Percentiles rank a stretch among this genome's conserved stretches.
phyloP scores from a whole-genome alignment of 2,888 invertebrate genomes.

The Conops quadrifasciatus region DNA sequence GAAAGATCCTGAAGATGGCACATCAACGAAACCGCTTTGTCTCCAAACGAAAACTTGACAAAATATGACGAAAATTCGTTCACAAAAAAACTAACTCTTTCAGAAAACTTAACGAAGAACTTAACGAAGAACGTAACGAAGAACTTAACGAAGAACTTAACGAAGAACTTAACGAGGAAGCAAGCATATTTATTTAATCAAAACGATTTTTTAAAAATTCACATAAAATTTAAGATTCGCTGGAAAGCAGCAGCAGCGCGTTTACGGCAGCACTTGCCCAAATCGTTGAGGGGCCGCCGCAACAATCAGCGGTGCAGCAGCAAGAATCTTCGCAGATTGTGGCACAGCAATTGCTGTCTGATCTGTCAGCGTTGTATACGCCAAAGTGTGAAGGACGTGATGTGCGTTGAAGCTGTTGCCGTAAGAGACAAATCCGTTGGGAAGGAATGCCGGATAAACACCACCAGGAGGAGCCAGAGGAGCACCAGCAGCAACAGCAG shows the following conservation, averaged over 20 bases:
- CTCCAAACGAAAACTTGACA: no score
- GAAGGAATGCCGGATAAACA: slow-evolving; percentile 49
- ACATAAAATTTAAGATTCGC: neutral
- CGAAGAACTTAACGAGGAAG: no score
- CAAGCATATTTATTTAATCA: no score
- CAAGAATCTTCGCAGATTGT: neutral
- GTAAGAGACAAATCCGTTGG: slow-evolving; percentile 67
- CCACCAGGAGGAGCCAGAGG: slow-evolving; percentile 61
- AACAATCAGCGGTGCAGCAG: slow-evolving; percentile 6
- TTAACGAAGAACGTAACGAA: no score
- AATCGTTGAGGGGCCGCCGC: neutral
- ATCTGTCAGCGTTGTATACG: neutral
- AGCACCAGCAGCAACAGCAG: slow-evolving; percentile 43
- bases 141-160: no score
- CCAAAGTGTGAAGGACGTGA: slow-evolving; percentile 44
- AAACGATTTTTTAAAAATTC: no score
- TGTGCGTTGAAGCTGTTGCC: slow-evolving; percentile 50
- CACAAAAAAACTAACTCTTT: no score
- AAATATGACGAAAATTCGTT: no score
- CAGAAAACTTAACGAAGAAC: no score
- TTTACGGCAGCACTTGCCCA: neutral
- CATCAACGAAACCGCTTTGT: no score
- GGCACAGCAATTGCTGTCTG: slow-evolving; percentile 15
- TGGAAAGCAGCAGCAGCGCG: neutral
- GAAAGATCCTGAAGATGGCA: no score